A percentile compares a stretch with the other conserved stretches of the same genome.
These are phyloP conservation scores for Megaustenia siamemsis DNA, from an alignment of 2,888 invertebrate species.

Conservation along the genomic window DNA sequence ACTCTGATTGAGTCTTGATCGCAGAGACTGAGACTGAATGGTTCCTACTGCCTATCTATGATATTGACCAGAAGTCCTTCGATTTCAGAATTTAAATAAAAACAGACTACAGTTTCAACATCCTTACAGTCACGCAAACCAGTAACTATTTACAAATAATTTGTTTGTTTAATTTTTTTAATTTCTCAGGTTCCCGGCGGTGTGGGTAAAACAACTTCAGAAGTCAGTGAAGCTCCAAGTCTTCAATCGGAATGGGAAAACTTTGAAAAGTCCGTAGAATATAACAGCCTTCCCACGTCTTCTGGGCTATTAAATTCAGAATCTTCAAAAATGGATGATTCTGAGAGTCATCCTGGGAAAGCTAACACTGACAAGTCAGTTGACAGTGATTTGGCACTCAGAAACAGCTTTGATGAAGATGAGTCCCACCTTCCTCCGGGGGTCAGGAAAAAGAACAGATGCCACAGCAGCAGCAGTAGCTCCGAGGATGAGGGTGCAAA, in stretches of 20 bases:
- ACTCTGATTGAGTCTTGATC: too few relatives aligned
- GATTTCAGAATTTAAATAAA: too few relatives aligned
- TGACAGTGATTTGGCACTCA: background rate
- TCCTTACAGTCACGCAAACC: too few relatives aligned
- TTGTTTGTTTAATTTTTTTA: background rate
- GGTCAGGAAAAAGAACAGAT: slow-evolving; percentile 49
- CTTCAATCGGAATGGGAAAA: slow-evolving; percentile 45
- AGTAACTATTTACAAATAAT: too few relatives aligned
- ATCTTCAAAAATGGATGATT: background rate
- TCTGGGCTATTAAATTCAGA: background rate
- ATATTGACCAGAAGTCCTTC: too few relatives aligned
- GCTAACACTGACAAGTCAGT: background rate
- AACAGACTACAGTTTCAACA: too few relatives aligned
- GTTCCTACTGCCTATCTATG: too few relatives aligned
- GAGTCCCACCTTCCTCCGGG: slow-evolving; percentile 52
- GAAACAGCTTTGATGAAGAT: slow-evolving; percentile 33
- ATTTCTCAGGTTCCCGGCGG: background rate
- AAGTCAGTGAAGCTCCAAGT: background rate
- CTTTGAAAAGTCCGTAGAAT: slow-evolving; percentile 40
- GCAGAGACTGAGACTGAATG: too few relatives aligned
- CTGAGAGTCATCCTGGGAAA: background rate
- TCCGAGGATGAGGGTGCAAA: slow-evolving; percentile 18
- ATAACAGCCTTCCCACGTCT: background rate
- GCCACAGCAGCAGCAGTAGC: slow-evolving; percentile 42
- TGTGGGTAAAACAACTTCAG: background rate